Conservation (phyloP, 1,140 invertebrate genomes). For the Spodoptera litura region DNA sequence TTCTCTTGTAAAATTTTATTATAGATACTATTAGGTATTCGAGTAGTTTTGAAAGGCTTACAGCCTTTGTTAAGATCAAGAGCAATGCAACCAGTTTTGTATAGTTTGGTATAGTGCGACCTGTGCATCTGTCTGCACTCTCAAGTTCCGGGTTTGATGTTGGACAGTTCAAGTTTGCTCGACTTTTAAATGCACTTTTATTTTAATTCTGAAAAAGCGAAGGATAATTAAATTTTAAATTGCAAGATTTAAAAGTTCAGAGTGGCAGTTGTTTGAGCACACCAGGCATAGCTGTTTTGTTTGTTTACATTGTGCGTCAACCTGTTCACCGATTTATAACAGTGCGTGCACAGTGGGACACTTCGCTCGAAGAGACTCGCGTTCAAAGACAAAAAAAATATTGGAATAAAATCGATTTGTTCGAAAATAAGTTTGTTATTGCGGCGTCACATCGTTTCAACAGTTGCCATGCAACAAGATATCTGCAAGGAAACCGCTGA, state of each 20-base stretch:
- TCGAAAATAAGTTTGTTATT: conserved; percentile 43
- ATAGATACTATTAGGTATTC: conserved; percentile 23
- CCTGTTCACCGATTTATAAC: conserved; percentile 3
- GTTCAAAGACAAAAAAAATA: conserved; percentile 14
- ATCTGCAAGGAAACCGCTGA: conserved; percentile 77
- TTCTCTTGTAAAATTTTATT: conserved; percentile 37
- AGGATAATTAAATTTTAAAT: not conserved
- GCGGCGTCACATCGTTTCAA: conserved; percentile 64
- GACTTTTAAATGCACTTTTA: conserved; percentile 8
- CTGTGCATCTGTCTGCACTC: conserved; percentile 47
- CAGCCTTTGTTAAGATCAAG: conserved; percentile 48
- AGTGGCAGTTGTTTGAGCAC: not conserved
- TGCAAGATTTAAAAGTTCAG: too few relatives aligned
- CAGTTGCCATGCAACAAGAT: conserved; percentile 84
- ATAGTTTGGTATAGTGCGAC: conserved; percentile 36
- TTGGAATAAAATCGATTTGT: conserved; percentile 30
- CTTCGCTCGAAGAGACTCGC: not conserved
- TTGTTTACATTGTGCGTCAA: conserved; percentile 32
- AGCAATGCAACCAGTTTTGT: conserved; percentile 49
- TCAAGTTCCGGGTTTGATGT: conserved; percentile 48
- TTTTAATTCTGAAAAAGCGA: not conserved
- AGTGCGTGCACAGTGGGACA: not conserved
- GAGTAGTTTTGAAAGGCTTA: conserved; percentile 37
- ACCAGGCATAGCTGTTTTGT: not conserved
- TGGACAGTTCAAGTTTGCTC: not conserved